Percentiles rank a stretch among this genome's conserved stretches.
Evolutionary conservation across 2,888 invertebrate species (phyloP).

Genomic region (Hirtodrosophila alboralis): DNA sequence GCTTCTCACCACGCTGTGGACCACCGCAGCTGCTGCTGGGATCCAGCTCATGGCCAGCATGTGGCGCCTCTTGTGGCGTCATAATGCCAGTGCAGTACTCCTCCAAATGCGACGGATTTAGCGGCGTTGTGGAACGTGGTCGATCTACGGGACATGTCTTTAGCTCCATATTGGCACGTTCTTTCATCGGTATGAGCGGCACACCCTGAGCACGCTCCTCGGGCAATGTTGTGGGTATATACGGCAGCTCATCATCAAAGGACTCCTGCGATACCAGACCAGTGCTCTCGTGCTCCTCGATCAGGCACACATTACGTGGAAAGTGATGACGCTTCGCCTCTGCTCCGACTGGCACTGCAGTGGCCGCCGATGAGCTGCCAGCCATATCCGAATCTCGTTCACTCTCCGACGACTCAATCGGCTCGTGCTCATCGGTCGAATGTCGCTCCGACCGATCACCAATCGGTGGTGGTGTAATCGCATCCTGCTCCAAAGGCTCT

Average conservation of each 20-base stretch:
- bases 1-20: conserved; percentile 85
- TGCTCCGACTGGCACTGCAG: conserved; percentile 63
- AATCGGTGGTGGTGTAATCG: conserved; percentile 17
- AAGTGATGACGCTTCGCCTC: conserved; percentile 83
- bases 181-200: conserved; percentile 92
- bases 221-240: conserved; percentile 95
- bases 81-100: conserved; percentile 87
- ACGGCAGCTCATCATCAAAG: conserved; percentile 93
- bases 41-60: conserved; percentile 40
- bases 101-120: conserved; percentile 89
- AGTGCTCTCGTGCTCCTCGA: conserved; percentile 89
- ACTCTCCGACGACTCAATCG: conserved; percentile 88
- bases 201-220: conserved; percentile 92
- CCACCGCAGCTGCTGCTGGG: conserved; percentile 10
- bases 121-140: conserved; percentile 90
- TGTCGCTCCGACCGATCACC: conserved; percentile 42
- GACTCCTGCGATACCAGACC: conserved; percentile 92
- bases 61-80: conserved; percentile 58
- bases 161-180: conserved; percentile 87
- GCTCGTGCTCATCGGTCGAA: conserved; percentile 84
- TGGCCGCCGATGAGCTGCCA: conserved; percentile 65
- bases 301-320: conserved; percentile 85
- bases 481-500: conserved; percentile 6
- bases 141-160: conserved; percentile 90
- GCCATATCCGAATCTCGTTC: conserved; percentile 88